Conservation (phyloP, 1,140 invertebrate genomes). For the Cydia strobilella region DNA sequence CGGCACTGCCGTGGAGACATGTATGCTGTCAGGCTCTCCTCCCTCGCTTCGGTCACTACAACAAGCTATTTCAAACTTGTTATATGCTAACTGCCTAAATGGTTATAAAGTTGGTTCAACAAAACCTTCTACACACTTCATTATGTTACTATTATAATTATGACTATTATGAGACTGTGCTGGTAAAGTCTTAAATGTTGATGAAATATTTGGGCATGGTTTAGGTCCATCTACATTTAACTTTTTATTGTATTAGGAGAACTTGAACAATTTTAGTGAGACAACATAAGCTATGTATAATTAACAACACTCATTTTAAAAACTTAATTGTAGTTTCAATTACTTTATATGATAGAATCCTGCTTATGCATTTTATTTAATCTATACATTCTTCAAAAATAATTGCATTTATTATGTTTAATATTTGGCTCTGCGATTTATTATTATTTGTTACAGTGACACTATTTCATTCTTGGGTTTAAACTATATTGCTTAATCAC, state of each 20-base stretch:
- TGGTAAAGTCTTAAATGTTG: background rate
- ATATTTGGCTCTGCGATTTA: background rate
- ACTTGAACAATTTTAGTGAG: background rate
- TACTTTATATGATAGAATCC: background rate
- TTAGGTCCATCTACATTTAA: background rate
- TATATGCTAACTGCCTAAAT: constrained; percentile 1
- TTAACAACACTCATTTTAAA: background rate
- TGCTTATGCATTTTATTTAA: background rate
- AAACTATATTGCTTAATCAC: too few relatives aligned
- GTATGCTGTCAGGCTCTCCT: constrained; percentile 26
- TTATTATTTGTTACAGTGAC: background rate
- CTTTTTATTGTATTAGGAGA: background rate
- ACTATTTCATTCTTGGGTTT: background rate
- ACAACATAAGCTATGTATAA: constrained; percentile 6
- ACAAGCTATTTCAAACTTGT: background rate
- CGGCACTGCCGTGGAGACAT: constrained; percentile 22
- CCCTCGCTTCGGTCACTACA: background rate
- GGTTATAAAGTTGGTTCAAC: background rate
- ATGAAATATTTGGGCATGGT: background rate
- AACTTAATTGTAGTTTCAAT: background rate
- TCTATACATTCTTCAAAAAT: background rate
- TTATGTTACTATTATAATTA: constrained; percentile 1
- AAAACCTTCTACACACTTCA: background rate
- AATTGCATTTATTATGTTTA: background rate
- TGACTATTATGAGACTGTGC: background rate